These are phyloP conservation scores for Atrina japonica DNA, from an alignment of 2,888 invertebrate genomes.

Conservation along the genomic window DNA sequence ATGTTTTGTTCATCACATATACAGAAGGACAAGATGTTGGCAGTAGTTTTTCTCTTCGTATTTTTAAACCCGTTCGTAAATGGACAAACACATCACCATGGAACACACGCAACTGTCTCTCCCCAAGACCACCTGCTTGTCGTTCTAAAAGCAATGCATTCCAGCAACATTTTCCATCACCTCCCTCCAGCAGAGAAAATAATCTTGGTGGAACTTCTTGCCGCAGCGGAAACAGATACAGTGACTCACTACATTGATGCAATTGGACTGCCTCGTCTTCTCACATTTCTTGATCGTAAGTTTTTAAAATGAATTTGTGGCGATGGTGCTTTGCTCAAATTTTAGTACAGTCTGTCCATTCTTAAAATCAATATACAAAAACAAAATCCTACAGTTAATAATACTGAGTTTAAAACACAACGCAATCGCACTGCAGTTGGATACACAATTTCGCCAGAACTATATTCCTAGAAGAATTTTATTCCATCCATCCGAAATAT, in stretches of 20 bases:
- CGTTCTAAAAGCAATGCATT: conserved; percentile 30
- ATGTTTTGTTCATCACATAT: too few relatives aligned
- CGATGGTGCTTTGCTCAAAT: too few relatives aligned
- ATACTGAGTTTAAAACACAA: neutral
- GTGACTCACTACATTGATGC: conserved; percentile 39
- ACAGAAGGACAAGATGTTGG: too few relatives aligned
- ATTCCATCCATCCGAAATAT: too few relatives aligned
- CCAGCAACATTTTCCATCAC: conserved; percentile 16
- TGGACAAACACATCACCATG: too few relatives aligned
- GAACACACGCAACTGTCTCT: too few relatives aligned
- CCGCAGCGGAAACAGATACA: conserved; percentile 38
- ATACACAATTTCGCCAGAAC: too few relatives aligned
- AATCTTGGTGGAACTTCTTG: conserved; percentile 39
- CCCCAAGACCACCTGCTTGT: conserved; percentile 34
- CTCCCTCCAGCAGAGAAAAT: conserved; percentile 23
- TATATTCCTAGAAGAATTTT: too few relatives aligned
- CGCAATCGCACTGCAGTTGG: neutral
- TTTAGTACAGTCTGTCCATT: neutral
- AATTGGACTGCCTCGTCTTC: conserved; percentile 32
- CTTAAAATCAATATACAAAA: neutral
- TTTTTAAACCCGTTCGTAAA: too few relatives aligned
- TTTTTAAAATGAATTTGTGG: neutral
- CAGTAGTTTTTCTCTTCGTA: too few relatives aligned
- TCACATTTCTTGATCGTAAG: conserved; percentile 34
- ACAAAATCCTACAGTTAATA: neutral